Conservation (phyloP, 2,888 invertebrate species). For the Acrobasis repandana region DNA sequence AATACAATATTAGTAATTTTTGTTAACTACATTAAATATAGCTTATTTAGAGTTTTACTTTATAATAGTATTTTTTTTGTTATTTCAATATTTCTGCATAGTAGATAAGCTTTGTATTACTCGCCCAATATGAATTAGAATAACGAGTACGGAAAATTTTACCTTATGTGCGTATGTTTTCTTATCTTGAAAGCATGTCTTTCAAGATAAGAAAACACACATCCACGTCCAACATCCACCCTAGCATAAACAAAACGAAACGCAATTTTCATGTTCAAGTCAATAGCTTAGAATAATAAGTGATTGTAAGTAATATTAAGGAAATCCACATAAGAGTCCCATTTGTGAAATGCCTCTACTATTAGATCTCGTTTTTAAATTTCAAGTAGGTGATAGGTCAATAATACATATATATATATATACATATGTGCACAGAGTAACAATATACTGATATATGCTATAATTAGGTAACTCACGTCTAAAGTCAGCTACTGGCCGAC, state of each 20-base stretch:
- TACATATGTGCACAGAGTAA: no score
- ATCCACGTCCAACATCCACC: conserved; percentile 48
- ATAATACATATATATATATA: no score
- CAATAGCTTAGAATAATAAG: conserved; percentile 82
- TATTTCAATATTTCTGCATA: no score
- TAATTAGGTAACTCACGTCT: no score
- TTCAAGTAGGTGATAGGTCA: no score
- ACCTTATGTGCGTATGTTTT: conserved; percentile 58
- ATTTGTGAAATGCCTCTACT: conserved; percentile 47
- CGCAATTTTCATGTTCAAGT: conserved; percentile 80
- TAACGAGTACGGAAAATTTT: conserved; percentile 42
- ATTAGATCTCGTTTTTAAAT: conserved; percentile 35
- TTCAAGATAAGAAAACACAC: conserved; percentile 61
- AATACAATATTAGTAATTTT: no score
- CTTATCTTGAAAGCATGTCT: conserved; percentile 64
- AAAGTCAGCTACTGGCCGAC: no score
- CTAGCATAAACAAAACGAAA: conserved; percentile 57
- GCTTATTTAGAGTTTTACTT: no score
- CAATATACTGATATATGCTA: no score
- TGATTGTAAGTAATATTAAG: conserved; percentile 77
- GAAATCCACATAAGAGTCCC: conserved; percentile 68
- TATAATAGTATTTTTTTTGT: no score
- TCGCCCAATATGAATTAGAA: conserved; percentile 6
- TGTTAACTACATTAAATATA: no score
- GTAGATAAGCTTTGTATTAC: no score